Base-by-base conservation (phyloP, 92 coral and sea anemone genomes). In the Heteractis magnifica region DNA sequence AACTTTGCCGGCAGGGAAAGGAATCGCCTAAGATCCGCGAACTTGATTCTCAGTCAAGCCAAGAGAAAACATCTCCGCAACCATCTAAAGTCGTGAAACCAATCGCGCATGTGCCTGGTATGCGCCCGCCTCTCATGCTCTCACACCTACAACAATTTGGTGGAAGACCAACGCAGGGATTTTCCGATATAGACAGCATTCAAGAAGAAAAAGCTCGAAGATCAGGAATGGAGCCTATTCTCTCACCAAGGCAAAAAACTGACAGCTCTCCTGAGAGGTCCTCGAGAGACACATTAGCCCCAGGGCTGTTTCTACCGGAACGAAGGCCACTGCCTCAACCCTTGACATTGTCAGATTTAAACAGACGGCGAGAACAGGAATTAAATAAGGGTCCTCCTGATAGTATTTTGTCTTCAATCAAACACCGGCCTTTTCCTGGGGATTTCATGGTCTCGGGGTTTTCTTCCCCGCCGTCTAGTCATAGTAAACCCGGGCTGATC, bases 51-150 rank as follows among this genome's bases (percentile, higher is more conserved):
- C 87, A 87, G 9, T 90, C 89, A 12, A 78, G 78, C 72, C 76
- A 74, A 6, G 87, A 88, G 65, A 94, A 94, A 72, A 80, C 81
- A 48, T 26, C 88, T 44, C 92, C 86, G 4, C 94, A 93, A 82
- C 89, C 89, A 41, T 90, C 95, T 0, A 94, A 94, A 79, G 98
- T 94, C 10, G 98, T 94, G 16, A 94, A 94, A 77, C 98, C 98
- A 49, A 91, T 94, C 14, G 98, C 98, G 34, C 98, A 94, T 71
- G 98, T 94, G n/a, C 95, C 98, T 60, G 95, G 95, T 21, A 94
- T 89, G 91, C 93, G 98, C 6, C 93, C 98, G 23, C 93, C 95
- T 13, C 81, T 94, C 65, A 94, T 94, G 98, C 78, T 94, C 73
- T 91, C 98, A 10, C 98, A 94, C 68, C 87, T 94, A 55, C 98